phyloP scores from a whole-genome alignment of 2,797 vertebrate species.

The Rhabdophis nuchalis region DNA sequence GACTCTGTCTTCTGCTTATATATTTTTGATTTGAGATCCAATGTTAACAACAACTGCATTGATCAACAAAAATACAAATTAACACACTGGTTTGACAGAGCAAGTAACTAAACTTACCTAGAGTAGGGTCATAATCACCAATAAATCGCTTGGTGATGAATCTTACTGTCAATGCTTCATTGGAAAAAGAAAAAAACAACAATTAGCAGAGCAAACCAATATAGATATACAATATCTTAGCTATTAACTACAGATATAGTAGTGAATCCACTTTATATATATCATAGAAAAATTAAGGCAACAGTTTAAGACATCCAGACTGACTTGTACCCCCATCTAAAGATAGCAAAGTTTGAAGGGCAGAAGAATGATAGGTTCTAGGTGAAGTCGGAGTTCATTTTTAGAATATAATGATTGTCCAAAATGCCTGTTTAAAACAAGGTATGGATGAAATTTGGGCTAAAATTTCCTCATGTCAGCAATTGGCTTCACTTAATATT shows the following conservation, averaged over 20 bases:
- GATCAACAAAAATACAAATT: neutral
- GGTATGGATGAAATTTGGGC: neutral
- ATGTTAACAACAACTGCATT: neutral
- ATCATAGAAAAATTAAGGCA: neutral
- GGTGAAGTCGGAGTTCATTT: neutral
- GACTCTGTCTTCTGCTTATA: too few species aligned
- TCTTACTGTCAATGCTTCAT: constrained; percentile 71
- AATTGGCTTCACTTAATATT: neutral
- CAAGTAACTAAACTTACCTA: constrained; percentile 65
- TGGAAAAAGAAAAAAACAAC: neutral
- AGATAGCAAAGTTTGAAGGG: neutral
- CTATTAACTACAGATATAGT: neutral
- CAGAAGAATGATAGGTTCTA: neutral
- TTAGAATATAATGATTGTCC: neutral
- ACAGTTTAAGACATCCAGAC: neutral
- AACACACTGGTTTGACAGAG: neutral
- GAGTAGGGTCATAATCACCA: constrained; percentile 78
- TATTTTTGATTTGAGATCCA: neutral
- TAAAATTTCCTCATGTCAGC: neutral
- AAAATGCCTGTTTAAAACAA: neutral
- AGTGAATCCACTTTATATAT: neutral
- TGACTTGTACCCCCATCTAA: neutral
- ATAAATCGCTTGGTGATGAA: constrained; percentile 80
- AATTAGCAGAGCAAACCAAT: neutral
- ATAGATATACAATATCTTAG: fast-evolving